phyloP scores from a whole-genome alignment of 2,797 vertebrate species.

The Pygocentrus nattereri region DNA sequence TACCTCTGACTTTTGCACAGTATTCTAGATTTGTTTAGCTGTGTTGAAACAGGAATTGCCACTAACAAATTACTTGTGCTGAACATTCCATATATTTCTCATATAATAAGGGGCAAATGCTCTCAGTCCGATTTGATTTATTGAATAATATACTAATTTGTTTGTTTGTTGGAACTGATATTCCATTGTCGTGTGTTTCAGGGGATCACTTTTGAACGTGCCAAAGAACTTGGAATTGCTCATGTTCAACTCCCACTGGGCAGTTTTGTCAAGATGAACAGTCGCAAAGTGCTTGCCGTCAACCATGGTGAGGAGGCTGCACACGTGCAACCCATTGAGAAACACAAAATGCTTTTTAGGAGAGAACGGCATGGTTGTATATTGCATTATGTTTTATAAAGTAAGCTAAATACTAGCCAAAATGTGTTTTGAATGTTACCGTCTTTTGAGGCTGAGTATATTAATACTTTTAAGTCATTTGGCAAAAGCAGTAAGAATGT shows the following conservation, averaged over 20 bases:
- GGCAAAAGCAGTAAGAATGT: neutral
- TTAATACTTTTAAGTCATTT: neutral
- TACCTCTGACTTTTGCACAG: no score
- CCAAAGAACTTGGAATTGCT: slow-evolving; percentile 86
- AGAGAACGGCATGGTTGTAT: no score
- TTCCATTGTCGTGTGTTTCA: slow-evolving; percentile 54
- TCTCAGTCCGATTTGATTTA: neutral
- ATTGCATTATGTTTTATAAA: no score
- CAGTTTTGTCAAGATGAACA: slow-evolving; percentile 97
- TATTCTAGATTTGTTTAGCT: neutral
- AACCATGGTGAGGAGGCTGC: slow-evolving; percentile 88
- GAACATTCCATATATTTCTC: neutral
- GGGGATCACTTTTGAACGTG: slow-evolving; percentile 89
- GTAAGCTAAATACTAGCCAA: no score
- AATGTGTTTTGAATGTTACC: no score
- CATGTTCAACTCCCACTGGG: slow-evolving; percentile 94
- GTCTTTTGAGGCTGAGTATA: no score
- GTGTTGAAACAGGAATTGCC: neutral
- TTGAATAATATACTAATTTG: neutral
- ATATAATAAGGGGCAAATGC: neutral
- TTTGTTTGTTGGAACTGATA: neutral
- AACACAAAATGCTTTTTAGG: neutral
- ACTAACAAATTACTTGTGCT: neutral
- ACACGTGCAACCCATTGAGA: neutral
- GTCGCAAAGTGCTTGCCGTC: slow-evolving; percentile 93